Evolutionary conservation across 2,113 vertebrate species (phyloP), one percentile per base, ranked within the genome.

Genomic region (Austrofundulus limnaeus): DNA sequence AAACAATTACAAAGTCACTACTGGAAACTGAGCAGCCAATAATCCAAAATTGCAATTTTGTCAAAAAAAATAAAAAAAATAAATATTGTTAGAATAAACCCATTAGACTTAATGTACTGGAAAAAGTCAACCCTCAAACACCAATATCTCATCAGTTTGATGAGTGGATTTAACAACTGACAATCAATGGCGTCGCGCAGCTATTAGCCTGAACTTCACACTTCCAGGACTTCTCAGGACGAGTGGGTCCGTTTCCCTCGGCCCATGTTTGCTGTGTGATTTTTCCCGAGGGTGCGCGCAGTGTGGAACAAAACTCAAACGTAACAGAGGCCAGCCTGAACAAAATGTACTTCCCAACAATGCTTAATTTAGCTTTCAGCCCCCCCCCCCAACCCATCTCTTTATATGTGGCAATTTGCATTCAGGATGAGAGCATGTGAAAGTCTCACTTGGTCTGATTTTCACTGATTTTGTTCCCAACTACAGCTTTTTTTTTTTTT

Each of bases 61-160:
- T 70, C 71, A 78, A 73, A 77, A 80, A n/a, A n/a, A n/a, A n/a
- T n/a, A n/a, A n/a, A n/a, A n/a, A n/a, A n/a, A n/a, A n/a, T n/a
- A n/a, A n/a, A n/a, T n/a, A 79, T 75, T 52, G 62, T 58, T 69
- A 70, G 38, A 74, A 41, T 74, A 64, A 80, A 74, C 53, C 66
- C 42, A 80, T 86, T 82, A 81, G 48, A 50, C 60, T 75, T 82
- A 79, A 84, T 80, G 72, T 64, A 55, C 5, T 72, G 51, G 66
- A 74, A 73, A 58, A 38, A 56, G 63, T 77, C 19, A 66, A 64
- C 77, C 57, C 64, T 78, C 34, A 57, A 80, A 61, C 57, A 48
- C 50, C 56, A 64, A 83, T 70, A 85, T 45, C 56, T 61, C 41
- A 60, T 62, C 72, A 60, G 66, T 71, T 70, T 71, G 66, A 70